Conservation (phyloP, 1,140 invertebrate species). For the Anagrus nilaparvatae region DNA sequence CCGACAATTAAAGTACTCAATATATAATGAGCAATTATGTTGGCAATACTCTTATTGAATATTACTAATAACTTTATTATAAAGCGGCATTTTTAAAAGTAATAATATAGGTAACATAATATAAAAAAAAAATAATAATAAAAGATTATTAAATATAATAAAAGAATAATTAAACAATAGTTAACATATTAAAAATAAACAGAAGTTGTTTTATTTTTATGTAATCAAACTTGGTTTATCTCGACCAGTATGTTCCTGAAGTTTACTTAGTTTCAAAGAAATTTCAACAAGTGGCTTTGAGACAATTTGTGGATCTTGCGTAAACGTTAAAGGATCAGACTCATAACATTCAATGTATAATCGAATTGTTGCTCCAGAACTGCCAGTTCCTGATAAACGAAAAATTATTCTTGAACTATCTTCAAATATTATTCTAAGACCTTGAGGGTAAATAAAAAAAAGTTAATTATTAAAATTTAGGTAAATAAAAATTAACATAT, state of each 20-base stretch:
- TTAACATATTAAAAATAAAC: too few species aligned
- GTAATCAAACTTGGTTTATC: constrained; percentile 93
- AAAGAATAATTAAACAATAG: too few species aligned
- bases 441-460: constrained; percentile 53
- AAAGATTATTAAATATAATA: too few species aligned
- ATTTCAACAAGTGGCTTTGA: constrained; percentile 84
- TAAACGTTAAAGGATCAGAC: constrained; percentile 50
- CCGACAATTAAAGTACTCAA: too few species aligned
- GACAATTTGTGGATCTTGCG: constrained; percentile 69
- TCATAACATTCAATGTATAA: constrained; percentile 90
- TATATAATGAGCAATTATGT: too few species aligned
- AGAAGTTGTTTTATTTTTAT: constrained; percentile 45
- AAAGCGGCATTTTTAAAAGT: too few species aligned
- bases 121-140: too few species aligned
- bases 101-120: too few species aligned
- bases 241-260: constrained; percentile 78
- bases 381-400: constrained; percentile 94
- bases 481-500: too few species aligned
- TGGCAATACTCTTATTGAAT: too few species aligned
- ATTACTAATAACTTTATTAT: too few species aligned
- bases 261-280: constrained; percentile 74
- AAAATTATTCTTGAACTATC: constrained; percentile 90
- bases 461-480: constrained; percentile 6
- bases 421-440: constrained; percentile 84
- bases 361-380: constrained; percentile 91